Conservation (phyloP, 92 coral and sea anemone genomes). For the Epizoanthus rinbou region DNA sequence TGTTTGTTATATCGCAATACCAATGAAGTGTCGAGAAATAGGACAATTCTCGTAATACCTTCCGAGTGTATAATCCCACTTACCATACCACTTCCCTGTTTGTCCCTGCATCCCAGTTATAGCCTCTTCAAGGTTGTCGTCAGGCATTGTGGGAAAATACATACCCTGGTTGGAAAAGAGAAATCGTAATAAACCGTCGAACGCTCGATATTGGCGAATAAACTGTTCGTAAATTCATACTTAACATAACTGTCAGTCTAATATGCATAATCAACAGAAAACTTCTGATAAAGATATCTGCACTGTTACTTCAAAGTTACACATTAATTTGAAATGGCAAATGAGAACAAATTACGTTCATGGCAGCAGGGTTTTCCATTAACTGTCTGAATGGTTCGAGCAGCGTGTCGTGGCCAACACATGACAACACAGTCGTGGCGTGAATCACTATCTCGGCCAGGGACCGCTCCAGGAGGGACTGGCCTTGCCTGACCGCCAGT, state of each 20-base stretch:
- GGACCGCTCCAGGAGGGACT: slow-evolving; percentile 53
- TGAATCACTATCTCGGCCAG: slow-evolving; percentile 74
- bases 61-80: too few relatives aligned
- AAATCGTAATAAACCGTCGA: too few relatives aligned
- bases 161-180: slow-evolving; percentile 29
- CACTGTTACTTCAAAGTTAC: neutral
- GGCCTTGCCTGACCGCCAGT: slow-evolving; percentile 60
- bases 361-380: slow-evolving; percentile 63
- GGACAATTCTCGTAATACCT: too few relatives aligned
- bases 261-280: too few relatives aligned
- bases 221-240: too few relatives aligned
- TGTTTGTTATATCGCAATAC: too few relatives aligned
- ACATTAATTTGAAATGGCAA: too few relatives aligned
- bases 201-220: too few relatives aligned
- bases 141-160: slow-evolving; percentile 88
- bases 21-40: too few relatives aligned
- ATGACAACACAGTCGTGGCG: slow-evolving; percentile 61
- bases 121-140: slow-evolving; percentile 81
- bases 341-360: slow-evolving; percentile 52
- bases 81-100: slow-evolving; percentile 60
- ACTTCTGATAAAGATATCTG: neutral
- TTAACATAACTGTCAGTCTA: too few relatives aligned
- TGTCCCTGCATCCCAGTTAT: slow-evolving; percentile 61
- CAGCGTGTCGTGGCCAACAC: slow-evolving; percentile 53
- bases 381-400: slow-evolving; percentile 64